These are phyloP conservation scores for Plebejus argus DNA, from an alignment of 2,888 invertebrate genomes.

Conservation along the genomic window DNA sequence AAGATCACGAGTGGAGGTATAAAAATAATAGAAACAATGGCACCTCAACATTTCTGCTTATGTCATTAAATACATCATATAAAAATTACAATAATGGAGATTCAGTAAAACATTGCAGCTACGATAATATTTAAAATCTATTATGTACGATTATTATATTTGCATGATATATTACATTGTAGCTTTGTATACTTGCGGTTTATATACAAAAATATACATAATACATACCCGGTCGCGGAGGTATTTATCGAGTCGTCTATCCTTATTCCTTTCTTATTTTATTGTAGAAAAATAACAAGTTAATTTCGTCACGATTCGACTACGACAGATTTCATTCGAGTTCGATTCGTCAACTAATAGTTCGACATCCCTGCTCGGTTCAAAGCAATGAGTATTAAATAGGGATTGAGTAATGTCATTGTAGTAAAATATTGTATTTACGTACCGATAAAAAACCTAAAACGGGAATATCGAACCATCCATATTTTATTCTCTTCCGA, in stretches of 20 bases:
- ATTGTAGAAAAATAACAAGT: conserved; percentile 69
- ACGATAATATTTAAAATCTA: conserved; percentile 56
- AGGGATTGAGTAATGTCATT: conserved; percentile 8
- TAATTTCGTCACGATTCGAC: conserved; percentile 51
- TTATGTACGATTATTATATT: conserved; percentile 60
- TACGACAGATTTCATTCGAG: conserved; percentile 12
- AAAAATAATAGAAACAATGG: conserved; percentile 74
- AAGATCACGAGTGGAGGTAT: conserved; percentile 48
- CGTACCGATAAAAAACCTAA: neutral
- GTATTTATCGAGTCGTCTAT: conserved; percentile 42
- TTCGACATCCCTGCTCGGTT: conserved; percentile 15
- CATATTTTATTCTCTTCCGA: conserved; percentile 11
- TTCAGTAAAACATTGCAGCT: conserved; percentile 69
- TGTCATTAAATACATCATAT: conserved; percentile 71
- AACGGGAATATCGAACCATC: conserved; percentile 9
- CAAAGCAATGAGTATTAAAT: neutral
- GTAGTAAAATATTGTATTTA: conserved; percentile 21
- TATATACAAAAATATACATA: conserved; percentile 80
- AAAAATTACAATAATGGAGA: conserved; percentile 76
- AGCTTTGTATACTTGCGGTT: conserved; percentile 67
- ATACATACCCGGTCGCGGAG: conserved; percentile 58
- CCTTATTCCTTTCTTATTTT: conserved; percentile 48
- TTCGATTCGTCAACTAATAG: neutral
- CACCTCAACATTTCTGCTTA: conserved; percentile 74
- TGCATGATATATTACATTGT: conserved; percentile 70